phyloP scores from a whole-genome alignment of 2,797 vertebrate species.

The Galagoides demidoff region DNA sequence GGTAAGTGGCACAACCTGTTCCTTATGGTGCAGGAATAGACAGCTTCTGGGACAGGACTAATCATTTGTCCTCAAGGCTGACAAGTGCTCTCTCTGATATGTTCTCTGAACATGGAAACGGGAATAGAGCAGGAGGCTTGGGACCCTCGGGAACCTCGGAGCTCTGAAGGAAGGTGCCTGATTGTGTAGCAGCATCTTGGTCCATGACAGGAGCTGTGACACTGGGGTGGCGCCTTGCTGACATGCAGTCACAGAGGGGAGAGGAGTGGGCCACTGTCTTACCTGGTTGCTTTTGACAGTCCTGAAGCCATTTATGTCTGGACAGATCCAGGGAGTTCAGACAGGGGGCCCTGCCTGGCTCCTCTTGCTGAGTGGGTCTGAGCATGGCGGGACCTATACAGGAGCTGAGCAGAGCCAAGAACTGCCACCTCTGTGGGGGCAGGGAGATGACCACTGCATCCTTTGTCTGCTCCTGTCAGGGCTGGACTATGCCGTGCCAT shows the following conservation, averaged over 20 bases:
- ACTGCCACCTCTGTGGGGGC: neutral
- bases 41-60: neutral
- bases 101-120: neutral
- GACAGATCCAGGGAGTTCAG: neutral
- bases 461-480: neutral
- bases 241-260: neutral
- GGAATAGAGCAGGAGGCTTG: neutral
- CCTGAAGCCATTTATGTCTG: neutral
- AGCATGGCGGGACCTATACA: neutral
- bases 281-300: neutral
- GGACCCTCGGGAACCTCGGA: neutral
- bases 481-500: neutral
- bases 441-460: neutral
- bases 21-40: neutral
- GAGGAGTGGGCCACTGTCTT: neutral
- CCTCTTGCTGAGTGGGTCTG: neutral
- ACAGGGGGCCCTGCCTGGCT: neutral
- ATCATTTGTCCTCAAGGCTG: neutral
- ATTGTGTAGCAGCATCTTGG: neutral
- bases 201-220: neutral
- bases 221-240: neutral
- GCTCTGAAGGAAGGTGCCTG: neutral
- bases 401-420: neutral
- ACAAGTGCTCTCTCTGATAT: fast-evolving
- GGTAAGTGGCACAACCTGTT: conserved; percentile 56